phyloP scores from a whole-genome alignment of 2,113 vertebrate species.

The Genyomyrus donnyi region DNA sequence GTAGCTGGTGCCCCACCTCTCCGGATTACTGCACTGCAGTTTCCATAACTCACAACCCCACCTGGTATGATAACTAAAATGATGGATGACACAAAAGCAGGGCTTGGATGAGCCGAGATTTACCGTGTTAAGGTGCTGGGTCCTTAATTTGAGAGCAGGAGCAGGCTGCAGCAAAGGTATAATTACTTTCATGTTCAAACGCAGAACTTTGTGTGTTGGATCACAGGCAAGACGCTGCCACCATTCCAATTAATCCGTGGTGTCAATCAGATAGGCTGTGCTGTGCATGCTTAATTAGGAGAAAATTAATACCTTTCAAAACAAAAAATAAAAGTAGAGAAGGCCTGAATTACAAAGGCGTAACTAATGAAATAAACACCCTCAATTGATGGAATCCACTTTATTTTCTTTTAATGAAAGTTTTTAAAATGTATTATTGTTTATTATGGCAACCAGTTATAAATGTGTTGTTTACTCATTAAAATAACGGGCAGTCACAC shows the following conservation, averaged over 20 bases:
- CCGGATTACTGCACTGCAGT: not conserved
- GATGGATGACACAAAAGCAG: not conserved
- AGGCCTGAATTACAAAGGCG: conserved; percentile 2
- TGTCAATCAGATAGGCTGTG: not conserved
- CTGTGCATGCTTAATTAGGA: not conserved
- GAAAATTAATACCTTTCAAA: conserved; percentile 18
- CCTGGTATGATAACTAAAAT: not conserved
- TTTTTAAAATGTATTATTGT: not conserved
- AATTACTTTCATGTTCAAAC: conserved; percentile 16
- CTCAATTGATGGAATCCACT: not conserved
- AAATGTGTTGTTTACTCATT: not conserved
- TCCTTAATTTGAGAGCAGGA: not conserved
- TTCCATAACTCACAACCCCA: not conserved
- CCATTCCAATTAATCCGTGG: conserved; percentile 6
- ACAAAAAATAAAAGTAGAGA: not conserved
- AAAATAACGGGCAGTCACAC: not conserved
- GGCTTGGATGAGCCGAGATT: not conserved
- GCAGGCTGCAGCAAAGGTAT: not conserved
- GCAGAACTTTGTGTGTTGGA: not conserved
- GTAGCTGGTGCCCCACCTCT: not conserved
- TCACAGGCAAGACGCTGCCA: not conserved
- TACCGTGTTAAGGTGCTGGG: not conserved
- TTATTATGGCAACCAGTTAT: not conserved
- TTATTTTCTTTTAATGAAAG: not conserved
- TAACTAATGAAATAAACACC: conserved; percentile 17